These are phyloP conservation scores for Montipora foliosa DNA, from an alignment of 64 coral and sea anemone species.

Conservation along the genomic window DNA sequence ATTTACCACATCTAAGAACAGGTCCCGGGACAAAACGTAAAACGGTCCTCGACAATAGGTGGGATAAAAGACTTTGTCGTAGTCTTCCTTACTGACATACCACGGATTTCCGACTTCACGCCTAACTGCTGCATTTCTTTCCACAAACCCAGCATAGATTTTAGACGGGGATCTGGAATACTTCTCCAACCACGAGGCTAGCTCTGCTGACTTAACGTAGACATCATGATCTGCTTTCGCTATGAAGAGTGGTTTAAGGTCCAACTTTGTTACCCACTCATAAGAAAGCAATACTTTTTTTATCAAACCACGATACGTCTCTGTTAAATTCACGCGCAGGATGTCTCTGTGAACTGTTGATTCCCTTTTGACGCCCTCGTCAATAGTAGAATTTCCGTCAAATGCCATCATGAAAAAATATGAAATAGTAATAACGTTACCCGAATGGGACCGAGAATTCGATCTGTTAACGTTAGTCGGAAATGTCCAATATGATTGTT, in stretches of 20 bases:
- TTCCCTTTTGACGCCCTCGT: constrained; percentile 17
- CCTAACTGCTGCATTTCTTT: neutral
- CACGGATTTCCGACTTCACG: neutral
- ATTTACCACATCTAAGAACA: constrained; percentile 26
- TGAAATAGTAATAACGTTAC: too few species aligned
- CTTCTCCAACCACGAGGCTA: neutral
- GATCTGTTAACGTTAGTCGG: too few species aligned
- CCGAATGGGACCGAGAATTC: too few species aligned
- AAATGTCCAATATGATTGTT: too few species aligned
- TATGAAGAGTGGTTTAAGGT: constrained; percentile 18
- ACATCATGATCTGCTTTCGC: constrained; percentile 55
- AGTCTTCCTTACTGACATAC: constrained; percentile 25
- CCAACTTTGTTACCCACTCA: constrained; percentile 18
- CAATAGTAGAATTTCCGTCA: constrained; percentile 10
- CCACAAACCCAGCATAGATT: constrained; percentile 36
- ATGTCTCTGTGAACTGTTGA: constrained; percentile 3
- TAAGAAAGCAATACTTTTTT: constrained; percentile 33
- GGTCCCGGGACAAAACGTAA: constrained; percentile 36
- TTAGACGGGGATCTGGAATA: neutral
- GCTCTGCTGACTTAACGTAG: constrained; percentile 33
- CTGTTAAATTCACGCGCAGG: constrained; percentile 25
- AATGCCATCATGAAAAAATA: constrained; percentile 41
- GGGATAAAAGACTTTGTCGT: neutral
- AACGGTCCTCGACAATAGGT: constrained; percentile 30
- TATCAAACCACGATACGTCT: constrained; percentile 14